Evolutionary conservation across 30 jellyfish, hydroid and myxozoan genomes (phyloP), one percentile per base, ranked within the genome.

Genomic region (Morbakka virulenta): DNA sequence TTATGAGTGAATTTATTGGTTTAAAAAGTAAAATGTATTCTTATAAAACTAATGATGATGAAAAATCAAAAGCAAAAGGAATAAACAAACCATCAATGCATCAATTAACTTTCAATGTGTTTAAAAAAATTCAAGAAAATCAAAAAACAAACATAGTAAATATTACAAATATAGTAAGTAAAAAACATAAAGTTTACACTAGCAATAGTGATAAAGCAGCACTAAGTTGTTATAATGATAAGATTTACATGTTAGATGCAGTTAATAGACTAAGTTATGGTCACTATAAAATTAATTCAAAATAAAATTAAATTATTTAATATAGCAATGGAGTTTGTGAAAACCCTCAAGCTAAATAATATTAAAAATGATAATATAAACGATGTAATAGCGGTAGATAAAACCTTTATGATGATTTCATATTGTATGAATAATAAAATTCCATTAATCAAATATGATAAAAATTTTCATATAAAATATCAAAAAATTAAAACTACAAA

Each of bases 1-100:
- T 65, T 32, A 81, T 81, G 52, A 9, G 73, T 51, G 93, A 61
- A 70, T 81, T 81, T 28, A 75, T 70, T 33, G 87, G 86, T 2
- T 67, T 81, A 2, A 62, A 74, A 62, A 34, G 80, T 13, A 81
- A 81, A 62, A 52, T 81, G 80, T 81, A 81, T 62, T 30, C 69
- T 47, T 87, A 66, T 64, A 52, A 35, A 62, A 74, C 32, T 21
- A 30, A 20, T n/a, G n/a, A n/a, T n/a, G 62, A 23, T 32, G 93
- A 74, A 57, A 76, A 74, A 51, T 53, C 47, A 35, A 71, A 62
- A 1, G 73, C 74, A 0, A 81, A 81, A 70, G 86, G 93, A 1
- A 33, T 75, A 20, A 85, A 85, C 28, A 85, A 76, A 34, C 34
- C 62, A 24, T 32, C 62, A 48, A 31, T 83, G 9, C 49, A 63